phyloP scores from a whole-genome alignment of 1,140 invertebrate genomes.

The Sycophaga agraensis region DNA sequence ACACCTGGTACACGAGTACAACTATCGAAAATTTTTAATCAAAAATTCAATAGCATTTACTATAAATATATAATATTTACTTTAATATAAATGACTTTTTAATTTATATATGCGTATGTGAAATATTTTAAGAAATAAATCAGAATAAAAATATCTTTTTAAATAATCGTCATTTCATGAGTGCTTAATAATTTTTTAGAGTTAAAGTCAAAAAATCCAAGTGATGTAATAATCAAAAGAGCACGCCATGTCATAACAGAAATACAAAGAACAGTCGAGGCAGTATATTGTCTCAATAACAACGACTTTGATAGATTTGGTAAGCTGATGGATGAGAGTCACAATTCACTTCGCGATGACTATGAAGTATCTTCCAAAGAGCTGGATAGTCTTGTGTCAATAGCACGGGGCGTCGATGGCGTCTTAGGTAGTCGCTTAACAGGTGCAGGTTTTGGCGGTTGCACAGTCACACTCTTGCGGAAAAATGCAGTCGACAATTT shows the following conservation, averaged over 20 bases:
- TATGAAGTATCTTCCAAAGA: slow-evolving; percentile 90
- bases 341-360: slow-evolving; percentile 80
- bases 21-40: too few species aligned
- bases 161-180: too few species aligned
- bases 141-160: too few species aligned
- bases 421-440: slow-evolving; percentile 90
- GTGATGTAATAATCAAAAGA: slow-evolving; percentile 67
- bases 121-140: too few species aligned
- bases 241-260: slow-evolving; percentile 85
- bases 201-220: slow-evolving; percentile 58
- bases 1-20: too few species aligned
- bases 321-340: slow-evolving; percentile 82
- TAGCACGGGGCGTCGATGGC: slow-evolving; percentile 68
- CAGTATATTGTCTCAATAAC: slow-evolving; percentile 68
- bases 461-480: slow-evolving; percentile 83
- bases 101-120: too few species aligned
- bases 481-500: slow-evolving; percentile 63
- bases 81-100: too few species aligned
- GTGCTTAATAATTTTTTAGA: slow-evolving; percentile 53
- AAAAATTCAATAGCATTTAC: too few species aligned
- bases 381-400: slow-evolving; percentile 78
- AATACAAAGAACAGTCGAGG: slow-evolving; percentile 75
- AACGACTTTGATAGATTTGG: slow-evolving; percentile 75
- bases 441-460: slow-evolving; percentile 92
- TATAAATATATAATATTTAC: too few species aligned